Percentiles rank a stretch among this genome's conserved stretches.
These are phyloP conservation scores for Ennomos erosarius DNA, from an alignment of 2,888 invertebrate species.

Conservation along the genomic window DNA sequence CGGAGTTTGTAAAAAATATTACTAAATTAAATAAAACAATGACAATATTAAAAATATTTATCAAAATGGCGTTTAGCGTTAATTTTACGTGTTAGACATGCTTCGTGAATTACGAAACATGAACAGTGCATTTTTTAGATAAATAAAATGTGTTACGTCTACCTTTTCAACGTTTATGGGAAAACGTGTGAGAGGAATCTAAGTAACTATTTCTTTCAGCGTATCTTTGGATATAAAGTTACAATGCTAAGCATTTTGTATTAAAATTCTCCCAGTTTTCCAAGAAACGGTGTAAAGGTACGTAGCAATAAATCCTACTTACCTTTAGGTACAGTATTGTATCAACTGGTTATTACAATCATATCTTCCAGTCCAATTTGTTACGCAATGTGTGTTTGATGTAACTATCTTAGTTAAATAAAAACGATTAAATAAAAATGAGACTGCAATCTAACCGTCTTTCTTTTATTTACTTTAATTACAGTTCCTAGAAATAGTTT, in stretches of 20 bases:
- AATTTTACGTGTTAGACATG: conserved; percentile 75
- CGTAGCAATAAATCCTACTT: conserved; percentile 40
- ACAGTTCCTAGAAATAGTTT: no score
- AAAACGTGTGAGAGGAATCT: conserved; percentile 26
- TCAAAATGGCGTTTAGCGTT: conserved; percentile 76
- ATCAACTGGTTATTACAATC: conserved; percentile 63
- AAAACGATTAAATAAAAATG: conserved; percentile 76
- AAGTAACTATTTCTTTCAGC: conserved; percentile 41
- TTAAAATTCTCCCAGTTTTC: conserved; percentile 22
- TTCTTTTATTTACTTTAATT: conserved; percentile 41
- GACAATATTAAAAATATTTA: conserved; percentile 83
- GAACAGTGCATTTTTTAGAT: conserved; percentile 61
- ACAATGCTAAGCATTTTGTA: conserved; percentile 40
- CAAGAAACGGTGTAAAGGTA: conserved; percentile 36
- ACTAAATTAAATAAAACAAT: conserved; percentile 78
- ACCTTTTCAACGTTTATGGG: conserved; percentile 59
- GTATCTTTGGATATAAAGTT: conserved; percentile 39
- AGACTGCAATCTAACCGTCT: conserved; percentile 75
- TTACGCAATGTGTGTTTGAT: conserved; percentile 81
- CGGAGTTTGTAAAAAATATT: conserved; percentile 76
- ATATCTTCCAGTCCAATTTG: conserved; percentile 80
- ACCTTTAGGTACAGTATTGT: conserved; percentile 58
- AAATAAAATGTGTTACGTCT: conserved; percentile 54
- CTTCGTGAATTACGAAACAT: conserved; percentile 69
- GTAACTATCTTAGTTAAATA: conserved; percentile 78